Evolutionary conservation across 2,113 vertebrate species (phyloP), one percentile per base, ranked within the genome.

Genomic region (Psittacara wagleri): DNA sequence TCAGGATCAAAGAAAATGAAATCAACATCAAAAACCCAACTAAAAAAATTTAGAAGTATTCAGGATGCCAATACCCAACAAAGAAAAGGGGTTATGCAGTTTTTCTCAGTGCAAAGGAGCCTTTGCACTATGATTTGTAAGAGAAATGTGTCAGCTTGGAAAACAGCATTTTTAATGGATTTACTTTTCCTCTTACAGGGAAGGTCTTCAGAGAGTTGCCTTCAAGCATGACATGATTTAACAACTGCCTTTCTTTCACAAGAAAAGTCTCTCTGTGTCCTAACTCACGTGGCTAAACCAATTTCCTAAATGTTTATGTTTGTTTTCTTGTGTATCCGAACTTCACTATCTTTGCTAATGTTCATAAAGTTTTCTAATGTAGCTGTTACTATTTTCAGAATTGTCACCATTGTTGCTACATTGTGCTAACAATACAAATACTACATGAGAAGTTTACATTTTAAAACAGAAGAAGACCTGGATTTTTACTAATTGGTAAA

Each of bases 191-290:
- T 92, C 55, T 97, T 94, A 29, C 39, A 98, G 97, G 96, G 52
- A 96, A 96, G 78, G 62, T 93, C 35, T 4, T 46, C 37, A 25
- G 90, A 89, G 94, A 98, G 92, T 72, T 88, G 76, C 95, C 94
- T 97, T 97, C 92, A 92, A 95, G 92, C 67, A 69, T 88, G 79
- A 94, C 86, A 63, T 90, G 96, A 96, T 59, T 59, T 92, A 92
- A 94, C 86, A 91, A 88, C 96, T 92, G 93, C 92, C 82, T 97
- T 94, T 94, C 94, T 82, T 88, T 95, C 88, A 96, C 94, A 97
- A 96, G 94, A 95, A 87, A 86, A 96, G 43, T 43, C 67, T 96
- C 67, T 92, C 62, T 41, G 52, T 87, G 79, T 81, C 54, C 88
- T 83, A 54, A 83, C 70, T 94, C 66, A 33, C 89, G 84, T 94